phyloP scores from a whole-genome alignment of 2,113 vertebrate genomes.

The Ginglymostoma cirratum region DNA sequence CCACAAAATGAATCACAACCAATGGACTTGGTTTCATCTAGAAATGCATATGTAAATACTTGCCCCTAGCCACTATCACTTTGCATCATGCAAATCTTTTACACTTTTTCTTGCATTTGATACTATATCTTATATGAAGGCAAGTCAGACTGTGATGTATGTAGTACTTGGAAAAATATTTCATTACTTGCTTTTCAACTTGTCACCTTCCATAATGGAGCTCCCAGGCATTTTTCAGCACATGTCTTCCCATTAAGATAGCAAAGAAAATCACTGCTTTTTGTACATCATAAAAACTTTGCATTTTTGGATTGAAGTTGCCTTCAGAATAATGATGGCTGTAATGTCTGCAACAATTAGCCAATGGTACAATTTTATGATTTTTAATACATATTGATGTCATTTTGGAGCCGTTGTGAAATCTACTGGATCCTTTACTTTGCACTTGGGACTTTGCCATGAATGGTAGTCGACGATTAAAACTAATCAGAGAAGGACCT shows the following conservation, averaged over 20 bases:
- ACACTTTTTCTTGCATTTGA: neutral
- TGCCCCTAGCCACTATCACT: neutral
- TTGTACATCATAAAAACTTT: neutral
- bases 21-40: neutral
- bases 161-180: neutral
- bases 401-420: neutral
- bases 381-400: neutral
- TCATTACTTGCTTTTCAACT: neutral
- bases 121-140: neutral
- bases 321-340: neutral
- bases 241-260: neutral
- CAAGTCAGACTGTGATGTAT: neutral
- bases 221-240: neutral
- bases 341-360: neutral
- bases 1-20: neutral
- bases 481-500: too few species aligned
- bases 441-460: neutral
- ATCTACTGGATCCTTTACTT: neutral
- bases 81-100: neutral
- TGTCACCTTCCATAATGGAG: neutral
- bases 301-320: neutral
- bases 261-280: neutral
- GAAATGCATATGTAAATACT: neutral
- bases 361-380: neutral
- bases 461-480: too few species aligned